Base-by-base conservation (phyloP, 1,140 invertebrate species). In the Odontomachus brunneus region DNA sequence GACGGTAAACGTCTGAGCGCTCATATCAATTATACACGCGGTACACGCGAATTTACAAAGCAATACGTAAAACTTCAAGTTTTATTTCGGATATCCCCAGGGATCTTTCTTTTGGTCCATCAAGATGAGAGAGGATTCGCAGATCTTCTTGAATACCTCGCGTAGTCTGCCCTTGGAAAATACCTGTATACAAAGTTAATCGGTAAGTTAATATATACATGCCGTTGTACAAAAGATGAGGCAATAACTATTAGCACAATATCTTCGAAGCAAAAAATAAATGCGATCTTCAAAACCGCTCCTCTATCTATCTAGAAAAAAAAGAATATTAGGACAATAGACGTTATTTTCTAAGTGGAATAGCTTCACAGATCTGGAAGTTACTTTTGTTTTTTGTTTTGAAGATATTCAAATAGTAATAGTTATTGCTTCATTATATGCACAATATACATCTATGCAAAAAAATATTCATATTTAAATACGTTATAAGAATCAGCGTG, bases 71-170 rank as follows among this genome's bases (percentile, higher is more conserved):
- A 62, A 19, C 26, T 55, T 44, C 63, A 53, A 22, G 62, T 55
- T 86, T 90, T 49, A 94, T 87, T 91, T 94, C 9, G 92, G 74
- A 89, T 94, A 94, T 53, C 96, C 96, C 95, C 96, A 97, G 38
- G 97, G 96, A 94, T 97, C 97, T 84, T 95, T 95, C 88, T 96
- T 96, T 62, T 96, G 94, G 88, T 97, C 96, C 85, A 98, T 96
- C 51, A 98, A 89, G 62, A 95, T 91, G 12, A 97, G 91, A 11
- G 97, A 97, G 7, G 97, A 97, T 89, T 98, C 97, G 29, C 96
- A 95, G 15, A 98, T 95, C 91, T 97, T 97, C n/a, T 95, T 94
- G 49, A 98, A 95, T 38, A 98, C 92, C 90, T 98, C 96, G 19
- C 95, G 94, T 55, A 98, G 89, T 90, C 97, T 96, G 83, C 96